phyloP scores from a whole-genome alignment of 2,113 vertebrate genomes.

The Anarhynchus alexandrinus region DNA sequence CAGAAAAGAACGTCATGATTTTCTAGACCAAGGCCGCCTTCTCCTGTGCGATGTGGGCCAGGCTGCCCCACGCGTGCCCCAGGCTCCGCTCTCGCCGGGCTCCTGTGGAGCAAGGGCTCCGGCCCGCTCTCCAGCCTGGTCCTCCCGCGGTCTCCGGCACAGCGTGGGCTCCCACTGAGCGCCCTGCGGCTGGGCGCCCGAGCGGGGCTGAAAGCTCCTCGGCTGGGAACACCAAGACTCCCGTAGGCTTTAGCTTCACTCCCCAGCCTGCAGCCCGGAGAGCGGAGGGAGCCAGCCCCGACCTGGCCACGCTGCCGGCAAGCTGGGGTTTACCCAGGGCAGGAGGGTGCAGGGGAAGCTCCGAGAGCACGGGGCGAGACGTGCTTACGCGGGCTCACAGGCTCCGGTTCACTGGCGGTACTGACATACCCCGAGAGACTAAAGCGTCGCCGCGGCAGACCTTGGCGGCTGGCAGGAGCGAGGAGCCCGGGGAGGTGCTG shows the following conservation, averaged over 20 bases:
- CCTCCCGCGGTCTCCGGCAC: fast-evolving
- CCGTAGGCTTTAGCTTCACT: fast-evolving
- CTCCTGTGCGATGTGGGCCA: fast-evolving
- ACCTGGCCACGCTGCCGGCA: background rate
- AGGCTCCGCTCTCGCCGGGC: background rate
- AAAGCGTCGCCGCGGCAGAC: fast-evolving
- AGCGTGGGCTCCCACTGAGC: fast-evolving
- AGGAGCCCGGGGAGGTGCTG: background rate
- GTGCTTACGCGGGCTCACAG: fast-evolving
- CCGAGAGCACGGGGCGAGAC: fast-evolving
- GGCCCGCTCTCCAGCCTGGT: fast-evolving
- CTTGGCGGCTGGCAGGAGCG: background rate
- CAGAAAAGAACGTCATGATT: background rate
- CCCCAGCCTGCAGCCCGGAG: background rate
- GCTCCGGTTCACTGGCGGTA: fast-evolving
- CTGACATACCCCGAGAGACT: fast-evolving
- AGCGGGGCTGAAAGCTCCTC: background rate
- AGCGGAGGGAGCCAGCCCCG: background rate
- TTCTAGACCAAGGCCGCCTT: background rate
- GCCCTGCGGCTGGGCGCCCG: background rate
- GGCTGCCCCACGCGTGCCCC: background rate
- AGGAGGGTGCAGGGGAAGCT: background rate
- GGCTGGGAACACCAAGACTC: fast-evolving
- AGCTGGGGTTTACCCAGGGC: fast-evolving
- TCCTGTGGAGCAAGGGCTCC: background rate